Evolutionary conservation across 2,888 invertebrate genomes (phyloP).

Genomic region (Schizaphis graminum): DNA sequence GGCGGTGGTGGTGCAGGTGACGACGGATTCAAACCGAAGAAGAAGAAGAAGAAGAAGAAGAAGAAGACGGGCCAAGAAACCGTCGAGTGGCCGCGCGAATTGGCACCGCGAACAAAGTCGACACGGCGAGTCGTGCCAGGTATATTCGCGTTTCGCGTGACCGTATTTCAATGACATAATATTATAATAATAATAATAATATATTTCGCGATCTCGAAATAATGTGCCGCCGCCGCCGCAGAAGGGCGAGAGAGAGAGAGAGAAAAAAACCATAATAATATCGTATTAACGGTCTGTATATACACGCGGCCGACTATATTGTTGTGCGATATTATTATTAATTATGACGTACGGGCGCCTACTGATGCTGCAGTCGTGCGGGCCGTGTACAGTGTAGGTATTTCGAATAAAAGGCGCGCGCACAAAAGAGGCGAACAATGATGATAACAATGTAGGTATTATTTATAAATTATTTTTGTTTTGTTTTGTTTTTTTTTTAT

Average conservation of each 20-base stretch:
- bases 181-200: not conserved
- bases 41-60: not conserved
- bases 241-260: not conserved
- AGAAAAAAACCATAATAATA: not conserved
- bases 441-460: not conserved
- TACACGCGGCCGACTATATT: not conserved
- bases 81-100: not conserved
- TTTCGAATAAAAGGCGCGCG: not conserved
- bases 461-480: no score
- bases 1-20: no score
- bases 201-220: not conserved
- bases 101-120: not conserved
- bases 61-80: constrained; percentile 1
- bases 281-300: not conserved
- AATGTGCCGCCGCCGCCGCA: not conserved
- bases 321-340: not conserved
- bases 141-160: not conserved
- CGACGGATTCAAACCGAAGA: not conserved
- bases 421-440: not conserved
- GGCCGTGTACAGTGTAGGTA: not conserved
- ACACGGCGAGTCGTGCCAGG: not conserved
- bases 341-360: not conserved
- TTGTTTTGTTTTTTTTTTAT: not conserved
- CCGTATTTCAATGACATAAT: not conserved
- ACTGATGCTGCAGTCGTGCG: not conserved